Evolutionary conservation across 1,140 invertebrate genomes (phyloP), one percentile per base, ranked within the genome.

Genomic region (Cotesia vestalis): DNA sequence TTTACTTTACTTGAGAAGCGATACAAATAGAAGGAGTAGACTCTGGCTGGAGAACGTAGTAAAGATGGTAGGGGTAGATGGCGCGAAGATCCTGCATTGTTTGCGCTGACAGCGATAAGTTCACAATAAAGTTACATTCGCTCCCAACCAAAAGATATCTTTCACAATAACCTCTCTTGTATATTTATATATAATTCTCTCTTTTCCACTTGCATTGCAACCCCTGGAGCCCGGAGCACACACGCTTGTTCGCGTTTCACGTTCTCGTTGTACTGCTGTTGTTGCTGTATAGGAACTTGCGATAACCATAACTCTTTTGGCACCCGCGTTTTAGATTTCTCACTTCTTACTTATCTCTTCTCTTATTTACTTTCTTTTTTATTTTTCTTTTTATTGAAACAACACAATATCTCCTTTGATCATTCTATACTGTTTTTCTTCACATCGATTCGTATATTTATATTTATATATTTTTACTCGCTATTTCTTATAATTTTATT

Each of bases 71-170:
- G 73, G 69, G 63, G 51, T 67, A 77, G 78, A 78, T 73, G 75
- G 81, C 77, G 81, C 76, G 77, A 81, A 82, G 82, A 85, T 85
- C 83, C 75, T 78, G 73, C 83, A 85, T 85, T 85, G 84, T 85
- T 85, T 83, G 80, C 81, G 78, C 76, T 84, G 83, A 83, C 84
- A 84, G 83, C 83, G 84, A 85, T 85, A 85, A 85, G 82, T 85
- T 85, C 77, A 83, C 83, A 85, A 85, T 85, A 85, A 83, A 83
- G 81, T 83, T 83, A 82, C 81, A 83, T 81, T 81, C 80, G 76
- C 81, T 80, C 77, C 53, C 27, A 71, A 34, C 76, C 77, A 79
- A 83, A 78, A 81, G 80, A 78, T 76, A 76, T 63, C 66, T 72
- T 60, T 53, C 40, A n/a, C 62, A 38, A 38, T 4, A 35, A 40